Conservation (phyloP, 2,797 vertebrate genomes). For the Myotis pilosus region DNA sequence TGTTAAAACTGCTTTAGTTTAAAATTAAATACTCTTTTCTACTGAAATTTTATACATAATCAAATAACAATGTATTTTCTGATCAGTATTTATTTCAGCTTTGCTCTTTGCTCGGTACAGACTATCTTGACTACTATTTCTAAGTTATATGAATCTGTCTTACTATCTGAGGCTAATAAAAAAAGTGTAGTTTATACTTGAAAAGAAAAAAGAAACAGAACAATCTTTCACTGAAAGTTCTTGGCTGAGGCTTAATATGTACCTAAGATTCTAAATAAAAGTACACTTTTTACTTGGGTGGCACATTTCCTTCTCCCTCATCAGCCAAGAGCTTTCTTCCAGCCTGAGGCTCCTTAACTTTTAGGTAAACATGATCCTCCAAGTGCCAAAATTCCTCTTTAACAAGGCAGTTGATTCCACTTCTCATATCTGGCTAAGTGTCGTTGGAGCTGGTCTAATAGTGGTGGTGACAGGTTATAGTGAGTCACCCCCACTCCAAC, state of each 20-base stretch:
- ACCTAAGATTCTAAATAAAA: conserved; percentile 44
- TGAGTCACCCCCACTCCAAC: conserved; percentile 38
- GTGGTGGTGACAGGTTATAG: background rate
- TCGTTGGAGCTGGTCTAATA: background rate
- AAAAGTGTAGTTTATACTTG: conserved; percentile 34
- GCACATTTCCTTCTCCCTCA: conserved; percentile 15
- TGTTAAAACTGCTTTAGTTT: background rate
- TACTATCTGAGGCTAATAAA: conserved; percentile 10
- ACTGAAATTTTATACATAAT: background rate
- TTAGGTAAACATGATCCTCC: background rate
- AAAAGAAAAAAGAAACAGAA: conserved; percentile 49
- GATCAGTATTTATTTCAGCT: background rate
- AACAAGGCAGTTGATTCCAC: background rate
- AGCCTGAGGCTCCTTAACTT: background rate
- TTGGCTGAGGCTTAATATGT: conserved; percentile 15
- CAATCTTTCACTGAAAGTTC: conserved; percentile 27
- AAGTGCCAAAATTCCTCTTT: background rate
- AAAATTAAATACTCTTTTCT: background rate
- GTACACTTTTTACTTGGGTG: background rate
- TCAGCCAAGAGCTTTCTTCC: background rate
- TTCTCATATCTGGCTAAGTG: background rate
- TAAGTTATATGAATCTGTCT: background rate
- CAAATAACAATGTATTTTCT: background rate
- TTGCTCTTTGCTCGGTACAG: background rate
- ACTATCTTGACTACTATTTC: background rate